Base-by-base conservation (phyloP, 1,140 invertebrate genomes). In the Drosophila yakuba region DNA sequence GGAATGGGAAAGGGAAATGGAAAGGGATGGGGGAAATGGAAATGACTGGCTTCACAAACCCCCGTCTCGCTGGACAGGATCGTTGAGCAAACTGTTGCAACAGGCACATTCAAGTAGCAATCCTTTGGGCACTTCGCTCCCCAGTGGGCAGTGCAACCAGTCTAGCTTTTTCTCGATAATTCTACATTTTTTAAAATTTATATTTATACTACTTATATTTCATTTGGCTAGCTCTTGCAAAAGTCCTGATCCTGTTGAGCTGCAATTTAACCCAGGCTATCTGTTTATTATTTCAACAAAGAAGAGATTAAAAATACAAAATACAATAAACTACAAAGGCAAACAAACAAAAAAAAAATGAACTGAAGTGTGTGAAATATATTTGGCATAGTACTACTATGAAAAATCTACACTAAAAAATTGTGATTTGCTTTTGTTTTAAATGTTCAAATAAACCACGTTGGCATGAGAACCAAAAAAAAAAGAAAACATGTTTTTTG, bases 61-160 rank as follows among this genome's bases (percentile, higher is more conserved):
- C 55, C 41, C 36, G 57, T 63, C 62, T 45, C 36, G 66, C 35
- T 41, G 54, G 81, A 57, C 69, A 38, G 71, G 60, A 64, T 83
- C 47, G 44, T 41, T 64, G 38, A 79, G 67, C 69, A 91, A 90
- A 84, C 82, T 90, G 74, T 91, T 81, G 82, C 90, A 84, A n/a
- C n/a, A n/a, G n/a, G n/a, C n/a, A 23, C 66, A 83, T 66, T 62
- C 23, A 62, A 82, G 79, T 69, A 76, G 58, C 69, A 75, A 28
- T 72, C 35, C 52, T 63, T 61, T 66, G 63, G 56, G 55, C n/a
- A 38, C 28, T 41, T n/a, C 32, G 8, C n/a, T 11, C 38, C 4
- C 47, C 23, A 17, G 32, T 10, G 17, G 12, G 4, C 12, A 66
- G 64, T 44, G 38, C 4, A 32, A 47, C 2, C 32, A 8, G 7